Evolutionary conservation across 1,140 invertebrate species (phyloP), one percentile per base, ranked within the genome.

Genomic region (Eufriesea mexicana): DNA sequence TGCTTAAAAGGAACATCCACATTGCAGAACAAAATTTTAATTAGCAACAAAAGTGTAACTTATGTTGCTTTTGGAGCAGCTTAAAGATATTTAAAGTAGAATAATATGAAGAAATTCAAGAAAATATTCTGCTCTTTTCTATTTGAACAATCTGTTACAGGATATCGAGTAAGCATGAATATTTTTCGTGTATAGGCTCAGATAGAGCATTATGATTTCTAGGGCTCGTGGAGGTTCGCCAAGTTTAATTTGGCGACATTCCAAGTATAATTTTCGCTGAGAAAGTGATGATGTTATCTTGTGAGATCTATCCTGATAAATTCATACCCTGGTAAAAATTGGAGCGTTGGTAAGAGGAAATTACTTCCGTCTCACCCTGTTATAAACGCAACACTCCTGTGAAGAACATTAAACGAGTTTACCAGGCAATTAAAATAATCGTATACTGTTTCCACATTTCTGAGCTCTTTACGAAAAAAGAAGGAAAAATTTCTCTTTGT

Each of bases 201-300:
- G 71, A 45, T 49, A n/a, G 54, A 45, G 18, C 42, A 71, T 79
- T 49, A 71, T n/a, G 45, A 61, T 71, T 51, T 71, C 77, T n/a
- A 35, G 66, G 55, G 23, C 55, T 35, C 20, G 23, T 71, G 77
- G 54, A 49, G 8, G 25, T 14, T 42, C 49, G 77, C 55, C 77
- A 79, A 71, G 77, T 79, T 79, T 79, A 71, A 79, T 79, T 79
- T 79, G 77, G 77, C 67, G 23, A 35, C 28, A 25, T 5, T 59
- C 77, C 77, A 79, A 55, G 54, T 25, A 70, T 51, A 79, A 79
- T 79, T 59, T 51, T n/a, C 18, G 16, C 25, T 28, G 25, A 28
- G 55, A 49, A 79, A 49, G n/a, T 61, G 67, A 79, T 42, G 45
- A 79, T 79, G 12, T 71, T 79, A 72, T 79, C 42, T 51, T 68